phyloP scores from a whole-genome alignment of 2,797 vertebrate species.

The Melanotaenia trifasciata region DNA sequence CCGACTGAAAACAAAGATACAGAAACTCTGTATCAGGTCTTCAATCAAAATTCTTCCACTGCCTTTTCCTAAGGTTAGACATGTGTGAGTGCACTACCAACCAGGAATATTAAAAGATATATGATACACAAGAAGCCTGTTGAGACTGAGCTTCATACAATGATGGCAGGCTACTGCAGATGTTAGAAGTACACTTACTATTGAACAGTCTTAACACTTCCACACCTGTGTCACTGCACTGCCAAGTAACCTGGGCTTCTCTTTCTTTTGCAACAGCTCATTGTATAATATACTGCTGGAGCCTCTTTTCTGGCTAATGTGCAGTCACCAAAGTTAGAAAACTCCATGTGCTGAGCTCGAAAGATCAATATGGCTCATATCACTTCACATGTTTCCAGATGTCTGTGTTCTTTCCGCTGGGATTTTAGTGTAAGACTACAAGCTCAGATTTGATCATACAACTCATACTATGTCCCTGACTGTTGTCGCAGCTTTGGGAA shows the following conservation, averaged over 20 bases:
- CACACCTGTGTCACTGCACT: constrained; percentile 1
- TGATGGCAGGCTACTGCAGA: neutral
- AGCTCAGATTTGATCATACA: constrained; percentile 4
- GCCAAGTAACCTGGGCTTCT: neutral
- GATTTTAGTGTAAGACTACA: constrained; percentile 16
- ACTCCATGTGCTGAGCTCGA: neutral
- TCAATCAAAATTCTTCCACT: constrained; percentile 4
- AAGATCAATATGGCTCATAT: constrained; percentile 38
- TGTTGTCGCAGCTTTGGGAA: constrained; percentile 1
- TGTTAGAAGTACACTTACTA: constrained; percentile 1
- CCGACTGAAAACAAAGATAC: neutral
- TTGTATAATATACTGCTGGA: neutral
- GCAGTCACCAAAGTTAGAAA: constrained; percentile 16
- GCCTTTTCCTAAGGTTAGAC: neutral
- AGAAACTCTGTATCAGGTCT: neutral
- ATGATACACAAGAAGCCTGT: neutral
- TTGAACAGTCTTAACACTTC: constrained; percentile 11
- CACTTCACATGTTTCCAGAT: constrained; percentile 15
- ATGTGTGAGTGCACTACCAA: neutral
- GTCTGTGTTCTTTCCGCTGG: neutral
- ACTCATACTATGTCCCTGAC: neutral
- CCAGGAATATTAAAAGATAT: neutral
- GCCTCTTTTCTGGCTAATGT: constrained; percentile 15
- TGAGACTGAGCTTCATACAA: constrained; percentile 13
- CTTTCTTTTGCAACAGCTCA: constrained; percentile 23